Percentiles rank a stretch among this genome's conserved stretches.
Conservation (phyloP, 1,140 invertebrate genomes). For the Drosophila setifemur region DNA sequence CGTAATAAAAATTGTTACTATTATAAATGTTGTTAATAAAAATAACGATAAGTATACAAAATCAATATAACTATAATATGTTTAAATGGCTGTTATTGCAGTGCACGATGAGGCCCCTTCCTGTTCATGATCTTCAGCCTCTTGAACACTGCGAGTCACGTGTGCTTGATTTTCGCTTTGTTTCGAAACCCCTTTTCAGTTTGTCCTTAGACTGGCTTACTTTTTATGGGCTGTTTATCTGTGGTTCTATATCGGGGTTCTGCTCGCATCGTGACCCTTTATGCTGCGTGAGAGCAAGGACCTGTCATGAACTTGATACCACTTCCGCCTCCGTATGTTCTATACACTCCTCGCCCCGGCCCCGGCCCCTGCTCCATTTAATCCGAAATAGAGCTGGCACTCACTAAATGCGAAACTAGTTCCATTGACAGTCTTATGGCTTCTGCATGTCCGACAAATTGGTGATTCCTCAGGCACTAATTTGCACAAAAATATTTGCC, state of each 20-base stretch:
- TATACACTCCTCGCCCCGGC: no score
- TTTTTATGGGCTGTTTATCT: constrained; percentile 50
- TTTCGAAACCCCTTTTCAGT: constrained; percentile 36
- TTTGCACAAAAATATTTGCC: constrained; percentile 48
- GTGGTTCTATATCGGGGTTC: constrained; percentile 56
- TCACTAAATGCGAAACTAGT: constrained; percentile 40
- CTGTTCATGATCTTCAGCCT: constrained; percentile 33
- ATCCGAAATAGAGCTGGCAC: constrained; percentile 16
- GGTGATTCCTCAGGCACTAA: constrained; percentile 48
- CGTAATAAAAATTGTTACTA: no score
- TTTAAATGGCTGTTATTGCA: no score
- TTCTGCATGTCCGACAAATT: constrained; percentile 35
- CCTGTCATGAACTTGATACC: constrained; percentile 74
- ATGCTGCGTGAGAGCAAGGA: constrained; percentile 70
- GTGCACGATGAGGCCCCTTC: background rate
- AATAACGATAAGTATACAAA: no score
- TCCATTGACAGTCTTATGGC: constrained; percentile 51
- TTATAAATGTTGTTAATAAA: no score
- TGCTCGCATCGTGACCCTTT: constrained; percentile 64
- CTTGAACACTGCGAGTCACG: constrained; percentile 62
- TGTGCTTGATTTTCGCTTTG: constrained; percentile 76
- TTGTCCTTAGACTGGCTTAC: constrained; percentile 31
- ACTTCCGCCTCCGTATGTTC: constrained; percentile 26
- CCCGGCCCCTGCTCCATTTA: background rate
- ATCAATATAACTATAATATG: no score